Evolutionary conservation across 2,888 invertebrate species (phyloP).

Genomic region (Meiosimyza platycephala): DNA sequence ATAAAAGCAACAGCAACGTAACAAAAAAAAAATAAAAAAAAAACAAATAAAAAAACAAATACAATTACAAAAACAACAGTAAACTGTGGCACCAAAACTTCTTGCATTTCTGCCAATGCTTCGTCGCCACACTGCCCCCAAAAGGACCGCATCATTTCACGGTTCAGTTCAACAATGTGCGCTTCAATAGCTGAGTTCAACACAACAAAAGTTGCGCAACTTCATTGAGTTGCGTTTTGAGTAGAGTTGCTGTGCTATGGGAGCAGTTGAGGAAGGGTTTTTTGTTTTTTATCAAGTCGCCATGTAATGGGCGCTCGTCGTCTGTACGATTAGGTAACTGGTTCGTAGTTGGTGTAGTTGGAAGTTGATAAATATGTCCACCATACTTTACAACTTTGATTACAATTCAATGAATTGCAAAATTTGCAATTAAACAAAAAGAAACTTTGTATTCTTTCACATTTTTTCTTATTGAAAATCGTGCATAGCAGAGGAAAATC

Average conservation of each 20-base stretch:
- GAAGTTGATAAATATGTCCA: constrained; percentile 10
- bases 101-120: no score
- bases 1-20: background rate
- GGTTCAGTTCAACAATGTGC: background rate
- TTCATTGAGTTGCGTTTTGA: no score
- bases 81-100: constrained; percentile 12
- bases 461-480: no score
- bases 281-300: no score
- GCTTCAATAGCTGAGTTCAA: no score
- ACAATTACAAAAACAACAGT: constrained; percentile 21
- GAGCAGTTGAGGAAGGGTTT: no score
- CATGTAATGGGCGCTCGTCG: no score
- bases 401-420: constrained; percentile 24
- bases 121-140: background rate
- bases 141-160: constrained; percentile 18
- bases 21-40: background rate
- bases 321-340: no score
- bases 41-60: background rate
- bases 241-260: no score
- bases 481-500: no score
- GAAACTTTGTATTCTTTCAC: no score
- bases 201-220: no score
- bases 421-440: constrained; percentile 9
- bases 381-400: constrained; percentile 22
- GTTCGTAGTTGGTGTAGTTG: background rate